Base-by-base conservation (phyloP, 2,888 invertebrate genomes). In the Cantharis nigra region DNA sequence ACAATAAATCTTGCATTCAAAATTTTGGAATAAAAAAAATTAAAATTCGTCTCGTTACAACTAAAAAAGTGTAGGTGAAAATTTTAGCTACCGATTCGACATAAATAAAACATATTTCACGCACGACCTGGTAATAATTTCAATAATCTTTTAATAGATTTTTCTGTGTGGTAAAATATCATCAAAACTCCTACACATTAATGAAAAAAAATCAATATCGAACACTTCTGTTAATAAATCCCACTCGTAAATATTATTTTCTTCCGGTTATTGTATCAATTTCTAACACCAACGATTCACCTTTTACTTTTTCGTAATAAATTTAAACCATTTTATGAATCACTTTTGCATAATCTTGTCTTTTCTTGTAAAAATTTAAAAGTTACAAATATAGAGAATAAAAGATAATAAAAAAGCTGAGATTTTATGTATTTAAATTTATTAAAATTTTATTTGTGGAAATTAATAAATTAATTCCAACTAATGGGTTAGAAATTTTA, bases 41-140 rank as follows among this genome's bases (percentile, higher is more conserved):
- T 67, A 23, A 23, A 28, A 28, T 33, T 70, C 28, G 11, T 13
- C 63, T 16, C 33, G 18, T 30, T 63, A 71, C 30, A 33, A 65
- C 9, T 13, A 71, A 64, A 75, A 77, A 67, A n/a, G 30, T 20
- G 77, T 74, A 26, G 74, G 77, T 69, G 71, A 62, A 18, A 71
- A 64, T 62, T 16, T 74, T 70, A 30, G 77, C 77, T 77, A 77
- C 74, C 71, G 77, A 64, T 71, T 71, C 62, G 67, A 70, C 63
- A 72, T 70, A 67, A 67, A 67, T 67, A 67, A 67, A 23, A 67
- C n/a, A 23, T 67, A 23, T 23, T 67, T 23, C 20, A 67, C 23
- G 23, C 23, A 49, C 49, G 49, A 49, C 49, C n/a, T n/a, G 30
- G 73, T 64, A 70, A 72, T 76, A 76, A 76, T 76, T 76, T 73